Evolutionary conservation across 2,888 invertebrate species (phyloP).

Genomic region (Hypercompe scribonia): DNA sequence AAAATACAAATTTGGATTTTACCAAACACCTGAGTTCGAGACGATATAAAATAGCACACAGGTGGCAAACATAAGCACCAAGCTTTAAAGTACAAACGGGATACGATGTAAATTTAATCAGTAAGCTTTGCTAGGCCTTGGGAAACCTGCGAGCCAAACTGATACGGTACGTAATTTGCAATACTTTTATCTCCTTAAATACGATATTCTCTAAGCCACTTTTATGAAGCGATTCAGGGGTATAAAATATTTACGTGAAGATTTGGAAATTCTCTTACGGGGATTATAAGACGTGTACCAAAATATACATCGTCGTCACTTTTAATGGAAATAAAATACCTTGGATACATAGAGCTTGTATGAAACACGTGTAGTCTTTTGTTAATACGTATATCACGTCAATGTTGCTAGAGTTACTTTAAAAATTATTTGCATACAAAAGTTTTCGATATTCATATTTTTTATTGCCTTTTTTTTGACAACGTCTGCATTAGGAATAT

Average conservation of each 20-base stretch:
- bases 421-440: background rate
- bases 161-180: conserved; percentile 21
- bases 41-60: conserved; percentile 40
- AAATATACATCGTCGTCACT: background rate
- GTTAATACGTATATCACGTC: background rate
- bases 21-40: conserved; percentile 21
- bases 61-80: conserved; percentile 41
- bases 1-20: conserved; percentile 17
- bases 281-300: conserved; percentile 5
- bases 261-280: background rate
- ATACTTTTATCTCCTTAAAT: conserved; percentile 21
- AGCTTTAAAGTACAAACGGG: conserved; percentile 57
- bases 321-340: background rate
- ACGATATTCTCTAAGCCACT: conserved; percentile 13
- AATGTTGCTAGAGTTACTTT: background rate
- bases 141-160: conserved; percentile 30
- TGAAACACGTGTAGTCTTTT: background rate
- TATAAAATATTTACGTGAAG: conserved; percentile 17
- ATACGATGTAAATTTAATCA: conserved; percentile 63
- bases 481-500: too few relatives aligned
- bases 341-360: background rate
- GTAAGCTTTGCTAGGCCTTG: conserved; percentile 47
- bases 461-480: too few relatives aligned
- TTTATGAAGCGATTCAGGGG: conserved; percentile 17
- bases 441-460: too few relatives aligned